Evolutionary conservation across 64 coral and sea anemone genomes (phyloP), one percentile per base, ranked within the genome.

Genomic region (Pocillopora verrucosa): DNA sequence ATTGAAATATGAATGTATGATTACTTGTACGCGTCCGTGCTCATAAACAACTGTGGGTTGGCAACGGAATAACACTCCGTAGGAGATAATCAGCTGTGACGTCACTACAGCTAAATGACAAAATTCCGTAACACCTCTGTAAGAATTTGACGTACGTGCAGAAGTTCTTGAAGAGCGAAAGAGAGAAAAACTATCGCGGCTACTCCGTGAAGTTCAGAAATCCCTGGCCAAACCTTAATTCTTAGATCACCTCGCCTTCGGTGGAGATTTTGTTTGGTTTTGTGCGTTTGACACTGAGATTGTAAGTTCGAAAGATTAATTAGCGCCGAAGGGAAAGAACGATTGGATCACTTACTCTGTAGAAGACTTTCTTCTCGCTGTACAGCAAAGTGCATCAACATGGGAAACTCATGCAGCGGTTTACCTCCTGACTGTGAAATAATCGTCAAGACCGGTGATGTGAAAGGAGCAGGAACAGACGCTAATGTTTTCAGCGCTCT

Each of bases 401-500:
- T 96, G 95, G 95, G 95, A 4, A 96, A 96, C 79, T 74, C 77
- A 22, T 96, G 95, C 59, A 96, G 95, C 86, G 77, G 83, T 78
- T 76, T 96, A 10, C 91, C 95, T 51, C 95, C 95, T 61, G 95
- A 96, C 34, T 96, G 87, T 65, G 95, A 96, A 60, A 80, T 96
- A 30, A 72, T 93, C 9, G 95, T 96, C 14, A 96, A 96, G 34
- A 92, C 96, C 36, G 97, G 97, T 24, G 97, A 99, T 41, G 94
- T 99, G 2, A 99, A 99, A 75, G 97, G 97, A 0, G 97, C 97
- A 57, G 97, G 97, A 1, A 99, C 97, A 0, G 97, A 99, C 41
- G 91, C 97, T 0, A 99, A 99, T 82, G 97, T 99, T 63, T 99
- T 95, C 73, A 93, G 94, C 70, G 88, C 91, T 7, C 73, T 99